Conservation (phyloP, 2,113 vertebrate genomes). For the Odocoileus hemionus region DNA sequence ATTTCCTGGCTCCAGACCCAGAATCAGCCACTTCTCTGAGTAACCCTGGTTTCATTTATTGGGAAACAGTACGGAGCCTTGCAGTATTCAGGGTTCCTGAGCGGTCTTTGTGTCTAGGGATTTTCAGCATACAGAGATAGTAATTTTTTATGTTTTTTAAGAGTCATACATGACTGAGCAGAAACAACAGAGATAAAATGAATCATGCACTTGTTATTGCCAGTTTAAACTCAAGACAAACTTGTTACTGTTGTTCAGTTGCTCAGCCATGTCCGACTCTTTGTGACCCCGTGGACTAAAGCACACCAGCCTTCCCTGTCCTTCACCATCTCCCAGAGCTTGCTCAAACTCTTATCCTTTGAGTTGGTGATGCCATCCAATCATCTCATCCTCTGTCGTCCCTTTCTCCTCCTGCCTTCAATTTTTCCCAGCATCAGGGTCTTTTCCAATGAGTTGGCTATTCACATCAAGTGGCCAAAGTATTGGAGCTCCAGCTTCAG, state of each 20-base stretch:
- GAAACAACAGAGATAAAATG: not conserved
- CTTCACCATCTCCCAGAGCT: not conserved
- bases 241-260: not conserved
- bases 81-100: too few species aligned
- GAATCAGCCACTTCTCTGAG: not conserved
- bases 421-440: not conserved
- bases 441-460: not conserved
- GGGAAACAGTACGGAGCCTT: not conserved
- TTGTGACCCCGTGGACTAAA: not conserved
- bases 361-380: not conserved
- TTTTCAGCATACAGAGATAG: not conserved
- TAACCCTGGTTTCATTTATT: not conserved
- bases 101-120: not conserved
- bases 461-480: not conserved
- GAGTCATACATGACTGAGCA: not conserved
- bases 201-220: not conserved
- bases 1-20: not conserved
- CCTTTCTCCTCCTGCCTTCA: not conserved
- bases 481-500: not conserved
- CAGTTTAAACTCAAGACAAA: not conserved
- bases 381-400: not conserved
- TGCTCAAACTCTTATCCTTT: not conserved
- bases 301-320: not conserved
- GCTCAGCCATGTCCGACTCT: not conserved
- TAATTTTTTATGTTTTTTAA: not conserved